Conservation (phyloP, 2,888 invertebrate genomes). For the Mamestra brassicae region DNA sequence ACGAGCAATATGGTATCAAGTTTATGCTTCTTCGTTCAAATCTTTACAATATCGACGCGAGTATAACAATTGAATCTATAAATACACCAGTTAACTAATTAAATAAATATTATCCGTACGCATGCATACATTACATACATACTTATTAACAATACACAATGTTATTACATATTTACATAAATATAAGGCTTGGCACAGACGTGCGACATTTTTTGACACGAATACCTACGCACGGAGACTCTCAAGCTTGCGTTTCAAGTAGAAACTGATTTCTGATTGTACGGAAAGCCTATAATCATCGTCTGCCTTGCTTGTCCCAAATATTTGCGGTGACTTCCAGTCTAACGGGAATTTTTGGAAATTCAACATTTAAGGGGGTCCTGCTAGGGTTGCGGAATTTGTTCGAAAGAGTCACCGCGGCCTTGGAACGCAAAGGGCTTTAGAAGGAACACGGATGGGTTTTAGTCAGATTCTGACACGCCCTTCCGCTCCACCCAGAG, state of each 20-base stretch:
- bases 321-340: too few relatives aligned
- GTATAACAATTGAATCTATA: neutral
- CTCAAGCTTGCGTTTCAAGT: neutral
- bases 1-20: too few relatives aligned
- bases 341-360: too few relatives aligned
- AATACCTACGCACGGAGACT: neutral
- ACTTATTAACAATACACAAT: conserved; percentile 27
- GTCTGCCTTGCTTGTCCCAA: too few relatives aligned
- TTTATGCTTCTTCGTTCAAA: neutral
- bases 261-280: neutral
- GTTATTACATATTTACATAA: conserved; percentile 48
- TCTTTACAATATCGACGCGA: neutral
- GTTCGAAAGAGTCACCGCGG: too few relatives aligned
- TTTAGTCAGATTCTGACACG: too few relatives aligned
- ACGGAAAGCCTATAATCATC: too few relatives aligned
- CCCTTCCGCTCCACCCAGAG: too few relatives aligned
- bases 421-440: too few relatives aligned
- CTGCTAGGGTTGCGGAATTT: too few relatives aligned
- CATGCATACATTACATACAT: conserved; percentile 7
- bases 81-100: conserved; percentile 22
- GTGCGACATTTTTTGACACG: neutral
- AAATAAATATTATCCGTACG: conserved; percentile 30
- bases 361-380: too few relatives aligned
- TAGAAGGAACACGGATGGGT: too few relatives aligned
- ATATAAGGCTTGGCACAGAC: conserved; percentile 24